Evolutionary conservation across 1,140 invertebrate genomes (phyloP), one percentile per base, ranked within the genome.

Genomic region (Rhopalosiphum maidis): DNA sequence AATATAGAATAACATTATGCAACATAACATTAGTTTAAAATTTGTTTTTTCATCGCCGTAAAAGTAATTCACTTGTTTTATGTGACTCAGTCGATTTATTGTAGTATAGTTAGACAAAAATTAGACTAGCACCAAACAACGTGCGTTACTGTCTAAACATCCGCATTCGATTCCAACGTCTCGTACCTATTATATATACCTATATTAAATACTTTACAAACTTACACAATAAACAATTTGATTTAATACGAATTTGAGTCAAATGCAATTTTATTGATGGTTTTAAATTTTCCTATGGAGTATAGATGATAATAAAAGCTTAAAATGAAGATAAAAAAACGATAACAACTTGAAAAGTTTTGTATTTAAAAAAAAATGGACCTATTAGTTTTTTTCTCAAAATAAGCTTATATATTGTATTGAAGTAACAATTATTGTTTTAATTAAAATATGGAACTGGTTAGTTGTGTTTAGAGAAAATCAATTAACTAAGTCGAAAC

Each of bases 381-480:
- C 7, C 3, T 86, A 46, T 48, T 86, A n/a, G 9, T n/a, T 86
- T 86, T 86, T 23, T 43, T 43, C 9, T 82, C 9, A 41, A 22
- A 23, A 30, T 46, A 15, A 11, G 15, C 43, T 48, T 30, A 46
- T 18, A 46, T 15, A 48, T 46, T 43, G 2, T 48, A 46, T 86
- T 48, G 11, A 15, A 43, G 43, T 46, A n/a, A 25, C 6, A 87
- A 48, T 46, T 87, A 48, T 87, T 43, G 43, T 87, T 30, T 43
- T n/a, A 87, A 87, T 87, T 87, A 87, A 87, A 87, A 87, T 46
- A 87, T 25, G 3, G 43, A 46, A 87, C 85, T 87, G 85, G 85
- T 87, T 46, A 46, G 43, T 87, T 46, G 85, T 46, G 85, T 87
- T 87, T 18, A 46, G 85, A 48, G 43, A 87, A 87, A 87, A 87